Base-by-base conservation (phyloP, 1,140 invertebrate genomes). In the Aphelenchoides avenae region DNA sequence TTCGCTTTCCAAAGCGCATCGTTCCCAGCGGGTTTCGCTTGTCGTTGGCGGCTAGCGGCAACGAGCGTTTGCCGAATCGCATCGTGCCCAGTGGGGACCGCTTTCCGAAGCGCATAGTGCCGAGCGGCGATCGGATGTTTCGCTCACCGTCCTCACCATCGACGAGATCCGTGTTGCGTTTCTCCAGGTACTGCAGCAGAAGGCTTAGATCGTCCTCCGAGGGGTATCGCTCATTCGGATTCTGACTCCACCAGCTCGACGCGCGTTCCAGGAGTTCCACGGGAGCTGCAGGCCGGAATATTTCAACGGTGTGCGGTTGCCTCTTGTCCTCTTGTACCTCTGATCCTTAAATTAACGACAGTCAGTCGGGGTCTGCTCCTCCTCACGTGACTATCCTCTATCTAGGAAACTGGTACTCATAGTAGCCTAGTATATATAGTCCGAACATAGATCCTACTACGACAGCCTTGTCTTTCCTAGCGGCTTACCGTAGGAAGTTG, bases 101-200 rank as follows among this genome's bases (percentile, higher is more conserved):
- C 40, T 71, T 71, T n/a, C 70, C 70, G 41, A 73, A 73, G 30
- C 71, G 61, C 70, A 73, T 73, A 9, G 71, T 74, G 20, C 70
- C 70, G 7, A 73, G 43, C 18, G 73, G 63, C 20, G 53, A 54
- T 20, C 44, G 42, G 24, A 39, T 50, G 1, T 41, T 36, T 59
- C 60, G 53, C 2, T 34, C 44, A 20, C 42, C 20, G n/a, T 56
- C 40, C n/a, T 54, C 46, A 13, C 18, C 27, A 18, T 36, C 27
- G 34, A 58, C 5, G 5, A 27, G 18, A 49, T 52, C 44, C 15
- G 57, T 48, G 22, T 47, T 61, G 9, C 62, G 56, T 41, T 64
- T 64, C 30, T 68, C 62, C 43, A 64, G 40, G 24, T 64, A 64
- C 15, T 64, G 61, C 9, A 64, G 31, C 15, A 64, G 33, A 15